Evolutionary conservation across 2,888 invertebrate species (phyloP).

Genomic region (Macrophya alboannulata): DNA sequence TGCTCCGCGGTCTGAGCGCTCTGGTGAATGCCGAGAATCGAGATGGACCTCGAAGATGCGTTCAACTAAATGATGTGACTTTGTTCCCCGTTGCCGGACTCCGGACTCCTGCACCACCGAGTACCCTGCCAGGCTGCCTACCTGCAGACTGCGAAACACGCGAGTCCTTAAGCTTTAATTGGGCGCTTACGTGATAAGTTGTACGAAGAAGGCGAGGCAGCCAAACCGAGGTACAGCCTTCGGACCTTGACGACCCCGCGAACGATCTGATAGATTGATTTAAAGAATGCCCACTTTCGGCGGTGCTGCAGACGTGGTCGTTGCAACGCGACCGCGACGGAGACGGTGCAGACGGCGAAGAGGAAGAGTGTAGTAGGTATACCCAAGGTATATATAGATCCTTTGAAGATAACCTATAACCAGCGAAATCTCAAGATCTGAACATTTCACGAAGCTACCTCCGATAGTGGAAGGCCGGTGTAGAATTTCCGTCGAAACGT

Average conservation of each 20-base stretch:
- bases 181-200: conserved; percentile 54
- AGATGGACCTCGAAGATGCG: conserved; percentile 56
- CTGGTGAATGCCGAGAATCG: conserved; percentile 43
- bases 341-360: background rate
- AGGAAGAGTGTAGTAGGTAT: background rate
- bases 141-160: conserved; percentile 45
- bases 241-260: conserved; percentile 51
- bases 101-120: background rate
- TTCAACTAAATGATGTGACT: conserved; percentile 53
- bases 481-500: conserved; percentile 51
- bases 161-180: conserved; percentile 53
- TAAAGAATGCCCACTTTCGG: conserved; percentile 49
- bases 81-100: conserved; percentile 52
- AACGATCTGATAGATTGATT: conserved; percentile 53
- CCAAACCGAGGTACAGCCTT: conserved; percentile 22
- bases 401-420: background rate
- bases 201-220: conserved; percentile 51
- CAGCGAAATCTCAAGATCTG: conserved; percentile 35
- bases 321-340: background rate
- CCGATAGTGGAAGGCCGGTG: conserved; percentile 36
- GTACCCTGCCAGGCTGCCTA: background rate
- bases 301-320: background rate
- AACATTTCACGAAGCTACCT: conserved; percentile 47
- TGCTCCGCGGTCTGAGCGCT: conserved; percentile 59
- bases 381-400: background rate